Evolutionary conservation across 2,888 invertebrate genomes (phyloP), one percentile per base, ranked within the genome.

Genomic region (Latheticus oryzae): DNA sequence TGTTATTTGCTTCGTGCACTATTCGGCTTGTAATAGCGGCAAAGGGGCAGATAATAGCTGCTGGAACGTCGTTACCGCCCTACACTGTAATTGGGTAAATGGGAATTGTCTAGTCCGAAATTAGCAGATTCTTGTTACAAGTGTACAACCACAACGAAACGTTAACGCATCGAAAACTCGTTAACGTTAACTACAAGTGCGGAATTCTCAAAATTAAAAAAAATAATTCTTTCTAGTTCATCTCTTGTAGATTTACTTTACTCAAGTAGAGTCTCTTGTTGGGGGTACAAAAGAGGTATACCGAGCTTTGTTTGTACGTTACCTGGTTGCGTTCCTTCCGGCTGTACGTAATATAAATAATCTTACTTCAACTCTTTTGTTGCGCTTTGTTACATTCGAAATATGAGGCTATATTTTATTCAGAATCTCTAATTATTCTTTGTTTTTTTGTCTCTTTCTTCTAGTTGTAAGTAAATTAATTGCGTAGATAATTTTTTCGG

Each of bases 11-110:
- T 66, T 67, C 65, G 68, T 58, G 65, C 68, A 26, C 26, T 71
- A 64, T 67, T 69, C 68, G 69, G 67, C 66, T 64, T 69, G 70
- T 73, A 73, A 72, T 71, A 71, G 73, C 67, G 72, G 73, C 72
- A 69, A 73, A 73, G 73, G 72, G 73, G 70, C 68, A 72, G 73
- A 74, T 74, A 74, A 74, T 74, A 70, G 72, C 69, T 65, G 67
- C 69, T 67, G 70, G 70, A 69, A 66, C 67, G 66, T 65, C 70
- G 69, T 69, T 68, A 67, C 69, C 48, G 69, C 68, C 73, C 71
- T 67, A 64, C 67, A 70, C 68, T 64, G 72, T 73, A 75, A 75
- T 75, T 74, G 73, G 71, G 70, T 72, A 70, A 73, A 73, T 69
- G 70, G 69, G 71, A 73, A 70, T 73, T 65, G 72, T 67, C 67